These are phyloP conservation scores for Athalia cordata DNA, from an alignment of 2,888 invertebrate genomes.

Conservation along the genomic window DNA sequence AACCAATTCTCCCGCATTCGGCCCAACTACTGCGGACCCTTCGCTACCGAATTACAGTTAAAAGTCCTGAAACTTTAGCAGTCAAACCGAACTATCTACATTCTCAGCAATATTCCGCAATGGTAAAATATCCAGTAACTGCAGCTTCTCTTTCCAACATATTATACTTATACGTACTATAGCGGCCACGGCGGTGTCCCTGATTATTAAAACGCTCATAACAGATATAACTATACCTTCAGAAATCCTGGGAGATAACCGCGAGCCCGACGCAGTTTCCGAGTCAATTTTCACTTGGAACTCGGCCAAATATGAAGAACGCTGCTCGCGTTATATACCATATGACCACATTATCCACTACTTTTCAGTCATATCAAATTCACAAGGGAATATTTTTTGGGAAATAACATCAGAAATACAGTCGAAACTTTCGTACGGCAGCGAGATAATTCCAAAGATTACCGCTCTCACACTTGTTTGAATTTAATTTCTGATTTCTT, in stretches of 20 bases:
- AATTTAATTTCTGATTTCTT: too few species aligned
- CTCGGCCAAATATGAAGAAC: conserved; percentile 28
- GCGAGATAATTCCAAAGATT: too few species aligned
- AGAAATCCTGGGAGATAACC: conserved; percentile 34
- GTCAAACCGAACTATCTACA: conserved; percentile 21
- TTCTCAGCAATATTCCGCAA: conserved; percentile 3
- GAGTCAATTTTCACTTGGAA: conserved; percentile 39
- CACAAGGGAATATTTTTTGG: conserved; percentile 1
- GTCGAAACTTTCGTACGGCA: neutral
- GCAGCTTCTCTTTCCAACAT: neutral
- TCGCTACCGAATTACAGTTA: conserved; percentile 32
- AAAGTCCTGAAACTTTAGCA: conserved; percentile 38
- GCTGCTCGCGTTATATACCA: conserved; percentile 7
- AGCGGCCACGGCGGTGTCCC: conserved; percentile 24
- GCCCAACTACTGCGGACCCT: conserved; percentile 15
- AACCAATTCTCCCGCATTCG: conserved; percentile 2
- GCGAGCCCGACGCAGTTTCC: conserved; percentile 19
- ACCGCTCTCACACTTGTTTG: too few species aligned
- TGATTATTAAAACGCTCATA: conserved; percentile 43
- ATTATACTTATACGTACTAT: conserved; percentile 5
- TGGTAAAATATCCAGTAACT: neutral
- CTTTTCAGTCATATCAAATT: conserved; percentile 2
- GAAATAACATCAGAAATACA: neutral
- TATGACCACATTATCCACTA: conserved; percentile 26
- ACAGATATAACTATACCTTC: conserved; percentile 17